Evolutionary conservation across 2,113 vertebrate genomes (phyloP).

Genomic region (Ictidomys tridecemlineatus): DNA sequence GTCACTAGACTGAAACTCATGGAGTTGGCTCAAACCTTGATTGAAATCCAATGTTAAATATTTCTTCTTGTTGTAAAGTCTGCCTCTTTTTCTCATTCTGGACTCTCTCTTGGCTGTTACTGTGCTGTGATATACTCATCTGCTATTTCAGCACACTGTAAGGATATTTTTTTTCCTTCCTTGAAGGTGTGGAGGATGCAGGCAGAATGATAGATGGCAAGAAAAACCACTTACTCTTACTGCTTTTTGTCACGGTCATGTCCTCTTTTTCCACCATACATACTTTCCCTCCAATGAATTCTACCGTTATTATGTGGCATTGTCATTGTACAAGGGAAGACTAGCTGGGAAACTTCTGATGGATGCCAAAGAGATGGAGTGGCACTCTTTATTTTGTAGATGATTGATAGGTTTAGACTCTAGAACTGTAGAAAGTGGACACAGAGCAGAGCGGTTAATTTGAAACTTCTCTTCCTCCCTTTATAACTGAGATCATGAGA

Average conservation of each 20-base stretch:
- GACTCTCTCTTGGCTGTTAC: background rate
- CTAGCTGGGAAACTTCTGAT: background rate
- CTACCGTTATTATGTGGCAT: background rate
- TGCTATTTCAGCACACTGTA: background rate
- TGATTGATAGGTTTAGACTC: background rate
- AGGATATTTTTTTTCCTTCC: background rate
- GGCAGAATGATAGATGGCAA: background rate
- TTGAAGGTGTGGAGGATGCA: background rate
- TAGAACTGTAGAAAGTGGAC: background rate
- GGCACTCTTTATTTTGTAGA: background rate
- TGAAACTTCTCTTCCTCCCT: background rate
- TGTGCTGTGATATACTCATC: background rate
- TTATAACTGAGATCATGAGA: background rate
- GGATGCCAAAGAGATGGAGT: background rate
- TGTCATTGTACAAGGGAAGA: background rate
- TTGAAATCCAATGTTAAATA: background rate
- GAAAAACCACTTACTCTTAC: background rate
- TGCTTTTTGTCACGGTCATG: conserved; percentile 7
- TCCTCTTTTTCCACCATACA: background rate
- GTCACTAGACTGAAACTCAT: background rate
- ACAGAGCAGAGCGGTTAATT: background rate
- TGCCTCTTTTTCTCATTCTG: background rate
- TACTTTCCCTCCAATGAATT: background rate
- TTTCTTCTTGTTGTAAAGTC: conserved; percentile 6
- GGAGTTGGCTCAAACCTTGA: background rate